Conservation (phyloP, 2,113 vertebrate species). For the Micronycteris hirsuta region DNA sequence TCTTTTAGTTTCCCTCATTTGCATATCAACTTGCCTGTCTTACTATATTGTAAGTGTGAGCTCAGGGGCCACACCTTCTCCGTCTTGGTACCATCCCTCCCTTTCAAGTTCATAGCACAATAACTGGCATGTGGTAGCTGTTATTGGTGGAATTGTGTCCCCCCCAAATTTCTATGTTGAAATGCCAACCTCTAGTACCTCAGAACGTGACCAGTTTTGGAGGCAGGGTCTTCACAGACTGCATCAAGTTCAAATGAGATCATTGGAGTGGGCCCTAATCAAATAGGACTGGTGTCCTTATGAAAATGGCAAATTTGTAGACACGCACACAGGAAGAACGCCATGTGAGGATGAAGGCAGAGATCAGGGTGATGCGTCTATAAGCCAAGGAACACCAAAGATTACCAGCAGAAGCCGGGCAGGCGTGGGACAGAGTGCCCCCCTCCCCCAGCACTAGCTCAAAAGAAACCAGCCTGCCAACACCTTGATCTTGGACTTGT, state of each 20-base stretch:
- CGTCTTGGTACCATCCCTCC: not conserved
- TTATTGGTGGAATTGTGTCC: not conserved
- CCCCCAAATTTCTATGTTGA: not conserved
- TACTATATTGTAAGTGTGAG: not conserved
- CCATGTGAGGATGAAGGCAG: not conserved
- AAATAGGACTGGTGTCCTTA: not conserved
- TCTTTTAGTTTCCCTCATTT: not conserved
- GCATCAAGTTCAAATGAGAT: not conserved
- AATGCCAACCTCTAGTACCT: not conserved
- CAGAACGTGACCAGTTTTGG: not conserved
- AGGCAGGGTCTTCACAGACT: not conserved
- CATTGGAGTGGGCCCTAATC: not conserved
- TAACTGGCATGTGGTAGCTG: not conserved
- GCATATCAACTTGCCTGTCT: not conserved
- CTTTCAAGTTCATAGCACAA: not conserved
- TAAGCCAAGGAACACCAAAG: not conserved
- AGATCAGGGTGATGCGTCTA: not conserved
- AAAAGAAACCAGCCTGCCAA: not conserved
- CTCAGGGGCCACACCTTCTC: not conserved
- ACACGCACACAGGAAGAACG: not conserved
- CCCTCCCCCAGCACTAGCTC: not conserved
- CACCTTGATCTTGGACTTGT: not conserved
- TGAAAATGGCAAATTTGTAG: not conserved
- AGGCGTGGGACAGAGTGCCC: rapidly evolving
- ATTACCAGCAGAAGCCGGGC: not conserved